Base-by-base conservation (phyloP, 2,888 invertebrate genomes). In the Aleiodes testaceus region DNA sequence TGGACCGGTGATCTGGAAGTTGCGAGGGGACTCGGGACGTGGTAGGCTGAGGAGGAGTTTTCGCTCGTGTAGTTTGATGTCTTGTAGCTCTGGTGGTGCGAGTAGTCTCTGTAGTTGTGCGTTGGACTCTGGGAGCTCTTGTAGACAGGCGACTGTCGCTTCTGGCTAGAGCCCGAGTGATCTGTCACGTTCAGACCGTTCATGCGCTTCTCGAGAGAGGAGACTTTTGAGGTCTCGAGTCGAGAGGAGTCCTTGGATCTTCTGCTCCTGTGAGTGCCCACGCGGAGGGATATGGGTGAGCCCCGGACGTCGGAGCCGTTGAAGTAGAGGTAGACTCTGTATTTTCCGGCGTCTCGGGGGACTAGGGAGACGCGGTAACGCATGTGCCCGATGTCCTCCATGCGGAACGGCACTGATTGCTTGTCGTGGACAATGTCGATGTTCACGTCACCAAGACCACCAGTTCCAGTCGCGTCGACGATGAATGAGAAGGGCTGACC, bases 371-470 rank as follows among this genome's bases (percentile, higher is more conserved):
- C 92, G 16, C 93, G 89, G 77, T 94, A 93, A 94, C 81, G 83
- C 86, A 92, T 93, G 75, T 90, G 91, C 18, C 94, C 94, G 6
- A 95, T 91, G 85, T 92, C 93, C 82, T 94, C 94, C 44, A 94
- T 92, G n/a, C 93, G 93, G 82, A 93, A 95, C 83, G 93, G 95
- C 77, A 94, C 92, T 71, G 96, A 95, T 70, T 92, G 91, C 81
- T 96, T 96, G 84, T 96, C 95, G 78, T 97, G 95, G 0, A 96
- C 96, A 67, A 98, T 94, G 84, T 98, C 97, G 55, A 97, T 92
- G 78, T 93, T 93, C 1, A 97, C 90, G 82, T 96, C 95, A 0
- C 97, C 98, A 66, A 92, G 91, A 63, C 97, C 97, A 4, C 95
- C 95, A 9, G 94, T 94, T 50, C 91, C 92, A 6, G 94, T 90